Conservation (phyloP, 2,113 vertebrate genomes). For the Pionites leucogaster region DNA sequence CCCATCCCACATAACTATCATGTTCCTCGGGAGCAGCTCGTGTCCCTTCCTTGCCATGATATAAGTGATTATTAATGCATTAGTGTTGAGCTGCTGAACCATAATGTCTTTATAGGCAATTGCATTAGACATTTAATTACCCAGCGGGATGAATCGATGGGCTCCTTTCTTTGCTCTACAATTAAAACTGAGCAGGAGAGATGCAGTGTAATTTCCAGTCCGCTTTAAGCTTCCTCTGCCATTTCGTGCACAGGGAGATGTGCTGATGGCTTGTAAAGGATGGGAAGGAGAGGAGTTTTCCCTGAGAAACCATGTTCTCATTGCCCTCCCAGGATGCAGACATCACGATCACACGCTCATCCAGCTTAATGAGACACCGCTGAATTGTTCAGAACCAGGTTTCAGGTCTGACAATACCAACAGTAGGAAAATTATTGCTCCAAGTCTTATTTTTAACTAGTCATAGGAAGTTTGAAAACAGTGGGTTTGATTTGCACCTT, state of each 20-base stretch:
- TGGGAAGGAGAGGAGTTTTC: neutral
- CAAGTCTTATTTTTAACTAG: neutral
- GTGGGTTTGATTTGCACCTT: neutral
- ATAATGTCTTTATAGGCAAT: conserved; percentile 34
- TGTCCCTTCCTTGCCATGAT: neutral
- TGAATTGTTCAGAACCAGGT: neutral
- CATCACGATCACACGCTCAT: neutral
- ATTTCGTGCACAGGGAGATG: accelerated
- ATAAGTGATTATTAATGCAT: neutral
- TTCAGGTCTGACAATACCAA: neutral
- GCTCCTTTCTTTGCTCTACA: conserved; percentile 37
- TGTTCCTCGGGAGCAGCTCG: accelerated
- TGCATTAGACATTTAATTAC: conserved; percentile 55
- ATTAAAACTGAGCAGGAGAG: neutral
- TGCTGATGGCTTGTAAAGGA: neutral
- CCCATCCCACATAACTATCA: accelerated
- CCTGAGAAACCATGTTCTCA: neutral
- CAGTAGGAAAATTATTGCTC: neutral
- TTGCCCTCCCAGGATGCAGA: neutral
- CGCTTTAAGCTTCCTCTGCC: neutral
- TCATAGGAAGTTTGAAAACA: neutral
- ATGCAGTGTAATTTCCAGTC: neutral
- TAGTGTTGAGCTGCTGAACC: conserved; percentile 20
- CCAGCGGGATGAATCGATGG: neutral
- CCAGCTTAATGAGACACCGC: neutral